phyloP scores from a whole-genome alignment of 1,140 invertebrate species.

The Dryas iulia region DNA sequence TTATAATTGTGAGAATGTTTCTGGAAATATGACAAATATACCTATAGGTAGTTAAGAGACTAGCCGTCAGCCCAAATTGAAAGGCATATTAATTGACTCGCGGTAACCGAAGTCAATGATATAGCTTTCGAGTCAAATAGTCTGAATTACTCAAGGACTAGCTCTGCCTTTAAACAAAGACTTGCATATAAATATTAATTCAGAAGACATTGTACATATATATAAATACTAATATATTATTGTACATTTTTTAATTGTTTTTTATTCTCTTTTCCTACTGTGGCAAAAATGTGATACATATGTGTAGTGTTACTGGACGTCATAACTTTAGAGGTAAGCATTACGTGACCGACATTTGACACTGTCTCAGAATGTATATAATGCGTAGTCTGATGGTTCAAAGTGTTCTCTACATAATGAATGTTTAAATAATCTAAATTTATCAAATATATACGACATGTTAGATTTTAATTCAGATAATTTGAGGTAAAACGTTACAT shows the following conservation, averaged over 20 bases:
- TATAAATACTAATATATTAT: neutral
- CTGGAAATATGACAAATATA: neutral
- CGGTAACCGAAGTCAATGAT: constrained; percentile 40
- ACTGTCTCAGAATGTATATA: constrained; percentile 54
- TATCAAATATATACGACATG: neutral
- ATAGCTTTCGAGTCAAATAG: constrained; percentile 40
- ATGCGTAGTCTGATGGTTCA: constrained; percentile 24
- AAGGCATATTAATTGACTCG: constrained; percentile 44
- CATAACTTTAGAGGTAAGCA: constrained; percentile 62
- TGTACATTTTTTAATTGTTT: neutral
- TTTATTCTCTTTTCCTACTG: neutral
- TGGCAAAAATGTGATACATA: constrained; percentile 27
- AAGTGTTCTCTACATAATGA: constrained; percentile 40
- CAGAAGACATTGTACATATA: neutral
- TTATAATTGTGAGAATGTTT: neutral
- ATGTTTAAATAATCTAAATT: neutral
- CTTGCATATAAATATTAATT: neutral
- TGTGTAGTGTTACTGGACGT: constrained; percentile 52
- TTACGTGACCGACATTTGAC: constrained; percentile 67
- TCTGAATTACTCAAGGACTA: constrained; percentile 39
- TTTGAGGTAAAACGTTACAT: too few relatives aligned
- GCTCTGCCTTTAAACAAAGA: constrained; percentile 5
- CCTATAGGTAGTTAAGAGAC: neutral
- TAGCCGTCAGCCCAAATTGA: constrained; percentile 22
- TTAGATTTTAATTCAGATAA: too few relatives aligned